Conservation (phyloP, 2,797 vertebrate species). For the Nasua narica region DNA sequence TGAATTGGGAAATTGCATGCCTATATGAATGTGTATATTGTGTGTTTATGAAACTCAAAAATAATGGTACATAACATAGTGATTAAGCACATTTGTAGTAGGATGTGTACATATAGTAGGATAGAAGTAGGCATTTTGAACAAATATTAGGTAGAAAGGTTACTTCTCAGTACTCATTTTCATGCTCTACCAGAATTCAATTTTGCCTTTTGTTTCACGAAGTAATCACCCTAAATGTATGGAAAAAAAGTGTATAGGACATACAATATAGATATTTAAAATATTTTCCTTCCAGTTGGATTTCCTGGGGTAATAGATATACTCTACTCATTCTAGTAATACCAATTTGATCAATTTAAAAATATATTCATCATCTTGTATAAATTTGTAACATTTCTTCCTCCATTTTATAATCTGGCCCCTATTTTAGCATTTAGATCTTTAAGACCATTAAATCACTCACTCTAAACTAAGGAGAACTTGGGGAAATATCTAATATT, state of each 20-base stretch:
- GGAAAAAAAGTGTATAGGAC: background rate
- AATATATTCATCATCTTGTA: background rate
- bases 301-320: background rate
- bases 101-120: accelerated
- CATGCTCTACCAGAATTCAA: background rate
- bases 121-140: background rate
- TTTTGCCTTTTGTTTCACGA: background rate
- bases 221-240: background rate
- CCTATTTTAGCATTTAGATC: background rate
- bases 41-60: background rate
- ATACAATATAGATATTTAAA: background rate
- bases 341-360: background rate
- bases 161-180: background rate
- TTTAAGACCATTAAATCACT: background rate
- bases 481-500: background rate
- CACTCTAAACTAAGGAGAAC: background rate
- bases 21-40: background rate
- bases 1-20: background rate
- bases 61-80: background rate
- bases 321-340: background rate
- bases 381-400: background rate
- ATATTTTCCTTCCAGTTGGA: background rate
- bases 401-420: background rate
- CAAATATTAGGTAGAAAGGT: accelerated
- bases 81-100: background rate